Evolutionary conservation across 1,140 invertebrate genomes (phyloP).

Genomic region (Drosophila mojavensis): DNA sequence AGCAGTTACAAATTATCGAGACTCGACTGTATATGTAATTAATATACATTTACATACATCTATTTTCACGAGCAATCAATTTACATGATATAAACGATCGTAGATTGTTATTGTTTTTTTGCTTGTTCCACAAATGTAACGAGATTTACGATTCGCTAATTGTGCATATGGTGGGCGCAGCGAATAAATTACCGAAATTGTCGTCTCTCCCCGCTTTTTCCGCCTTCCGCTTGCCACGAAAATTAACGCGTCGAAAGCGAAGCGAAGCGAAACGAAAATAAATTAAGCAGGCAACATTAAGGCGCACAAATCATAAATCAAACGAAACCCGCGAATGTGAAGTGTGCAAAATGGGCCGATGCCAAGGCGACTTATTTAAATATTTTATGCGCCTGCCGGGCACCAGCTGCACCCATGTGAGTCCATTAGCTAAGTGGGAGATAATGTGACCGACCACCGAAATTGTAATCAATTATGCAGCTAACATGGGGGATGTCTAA

Average conservation of each 20-base stretch:
- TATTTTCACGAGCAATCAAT: too few species aligned
- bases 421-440: not conserved
- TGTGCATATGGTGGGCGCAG: not conserved
- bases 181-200: conserved; percentile 24
- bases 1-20: too few species aligned
- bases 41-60: too few species aligned
- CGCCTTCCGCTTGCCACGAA: conserved; percentile 7
- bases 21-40: too few species aligned
- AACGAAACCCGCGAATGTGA: conserved; percentile 15
- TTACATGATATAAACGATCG: too few species aligned
- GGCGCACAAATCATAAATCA: conserved; percentile 67
- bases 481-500: too few species aligned
- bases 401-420: not conserved
- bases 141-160: not conserved
- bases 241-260: conserved; percentile 57
- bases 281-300: conserved; percentile 61
- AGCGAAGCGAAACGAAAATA: conserved; percentile 51
- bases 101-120: too few species aligned
- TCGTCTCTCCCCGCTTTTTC: conserved; percentile 1
- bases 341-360: conserved; percentile 19
- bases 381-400: conserved; percentile 10
- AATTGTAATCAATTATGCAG: not conserved
- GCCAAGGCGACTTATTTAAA: conserved; percentile 37
- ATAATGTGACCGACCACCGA: not conserved
- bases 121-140: not conserved